Base-by-base conservation (phyloP, 2,888 invertebrate species). In the Pseudococcus longispinus region DNA sequence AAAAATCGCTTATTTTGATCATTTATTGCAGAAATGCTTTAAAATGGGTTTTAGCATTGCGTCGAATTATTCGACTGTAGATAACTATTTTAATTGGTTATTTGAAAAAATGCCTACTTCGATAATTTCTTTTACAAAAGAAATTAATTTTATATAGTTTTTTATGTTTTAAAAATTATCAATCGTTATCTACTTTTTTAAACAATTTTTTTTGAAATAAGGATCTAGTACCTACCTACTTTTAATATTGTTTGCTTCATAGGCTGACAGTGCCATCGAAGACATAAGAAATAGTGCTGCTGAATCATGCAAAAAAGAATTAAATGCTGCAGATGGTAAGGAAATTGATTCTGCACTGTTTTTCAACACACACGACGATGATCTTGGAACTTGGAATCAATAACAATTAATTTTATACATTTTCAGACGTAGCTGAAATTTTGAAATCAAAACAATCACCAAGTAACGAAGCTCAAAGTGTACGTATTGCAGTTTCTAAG, bases 221-320 rank as follows among this genome's bases (percentile, higher is more conserved):
- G 6, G 2, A 5, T 32, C 32, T 6, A 6, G 6, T 51, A 51
- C 13, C 1, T n/a, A n/a, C n/a, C n/a, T 18, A n/a, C 2, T 2
- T 51, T 51, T 51, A 44, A 13, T 44, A 6, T 44, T 44, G 44
- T 55, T 55, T 55, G n/a, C 0, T 55, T 55, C 15, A 55, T n/a
- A 60, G 60, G 20, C 60, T 20, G 60, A 60, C 8, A 23, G 60
- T 9, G 4, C 55, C 3, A 23, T 60, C 60, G 60, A 60, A 60
- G 23, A 60, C 60, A 1, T 60, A 13, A 60, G 23, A 74, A 44
- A 20, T 18, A 42, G 42, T 18, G 65, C 65, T 1, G 26, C 18
- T 13, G 65, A 85, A 70, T 11, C 18, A 23, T 85, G 85, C 37
- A 85, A 85, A 85, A 42, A 60, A 44, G 85, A 85, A 42, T 44